A percentile compares a stretch with the other conserved stretches of the same genome.
Evolutionary conservation across 2,113 vertebrate species (phyloP).

Genomic region (Turdus rufiventris): DNA sequence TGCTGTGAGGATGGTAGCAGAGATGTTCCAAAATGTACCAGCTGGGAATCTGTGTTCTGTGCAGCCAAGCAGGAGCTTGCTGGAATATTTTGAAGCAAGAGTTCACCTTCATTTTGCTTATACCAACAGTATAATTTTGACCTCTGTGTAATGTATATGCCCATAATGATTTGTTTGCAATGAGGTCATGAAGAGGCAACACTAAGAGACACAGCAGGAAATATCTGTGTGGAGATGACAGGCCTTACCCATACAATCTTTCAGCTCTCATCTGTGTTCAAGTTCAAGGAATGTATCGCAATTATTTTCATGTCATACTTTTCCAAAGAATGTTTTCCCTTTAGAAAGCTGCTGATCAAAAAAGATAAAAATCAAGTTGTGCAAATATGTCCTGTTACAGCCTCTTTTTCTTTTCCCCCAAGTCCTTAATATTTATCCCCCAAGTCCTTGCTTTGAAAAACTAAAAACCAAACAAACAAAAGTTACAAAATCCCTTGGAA

Average conservation of each 20-base stretch:
- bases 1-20: neutral
- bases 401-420: rapidly evolving
- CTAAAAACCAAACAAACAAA: neutral
- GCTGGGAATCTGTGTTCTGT: neutral
- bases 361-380: constrained; percentile 1
- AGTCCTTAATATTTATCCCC: neutral
- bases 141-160: neutral
- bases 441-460: neutral
- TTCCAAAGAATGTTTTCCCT: neutral
- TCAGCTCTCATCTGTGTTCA: neutral
- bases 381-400: neutral
- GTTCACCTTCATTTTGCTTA: neutral
- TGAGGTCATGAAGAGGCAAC: neutral
- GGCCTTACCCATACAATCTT: neutral
- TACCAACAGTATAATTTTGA: neutral
- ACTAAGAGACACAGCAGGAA: neutral
- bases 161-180: neutral
- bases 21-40: rapidly evolving
- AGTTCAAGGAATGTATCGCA: neutral
- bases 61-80: neutral
- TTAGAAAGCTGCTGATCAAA: neutral
- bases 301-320: neutral
- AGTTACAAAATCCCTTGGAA: neutral
- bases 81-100: neutral
- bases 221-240: neutral